Evolutionary conservation across 2,797 vertebrate genomes (phyloP), one percentile per base, ranked within the genome.

Genomic region (Nothura maculosa): DNA sequence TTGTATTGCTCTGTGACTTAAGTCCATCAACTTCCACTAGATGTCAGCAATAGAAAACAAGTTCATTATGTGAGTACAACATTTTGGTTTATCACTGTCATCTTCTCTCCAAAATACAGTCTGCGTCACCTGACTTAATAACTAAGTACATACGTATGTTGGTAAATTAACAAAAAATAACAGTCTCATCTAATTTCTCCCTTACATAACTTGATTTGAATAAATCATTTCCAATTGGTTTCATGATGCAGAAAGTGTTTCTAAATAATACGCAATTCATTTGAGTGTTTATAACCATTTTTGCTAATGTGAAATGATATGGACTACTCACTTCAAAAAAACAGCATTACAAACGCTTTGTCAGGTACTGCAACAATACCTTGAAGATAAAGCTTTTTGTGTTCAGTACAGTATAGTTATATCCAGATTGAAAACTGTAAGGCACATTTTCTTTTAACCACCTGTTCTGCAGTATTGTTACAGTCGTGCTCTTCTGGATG

Each of bases 401-500:
- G 92, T 86, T 81, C 85, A 92, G 70, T 91, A 96, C 96, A 97
- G 58, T 48, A 94, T 67, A 80, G 81, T 30, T 94, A 90, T 89
- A 95, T 86, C 94, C 77, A 91, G 82, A 89, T 77, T 92, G 89
- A 81, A 94, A 95, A 97, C 92, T 76, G 81, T 95, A 97, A 97
- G 97, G 95, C 96, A 96, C 90, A 2, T 92, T 62, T 48, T 68
- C 48, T 74, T 68, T 68, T 45, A 91, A 84, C 12, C 42, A 40
- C 57, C 6, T 42, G 8, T 68, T 89, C 67, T 66, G 86, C 52
- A 84, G 83, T 34, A 30, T 45, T 48, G 60, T 62, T 88, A 81
- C 85, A 74, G 45, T 62, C n/a, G 6, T 28, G 85, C 54, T 94
- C 34, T 89, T 96, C 67, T 74, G 75, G 78, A 74, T 43, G 57